Base-by-base conservation (phyloP, 2,797 vertebrate species). In the Alcedo quadribrachys region DNA sequence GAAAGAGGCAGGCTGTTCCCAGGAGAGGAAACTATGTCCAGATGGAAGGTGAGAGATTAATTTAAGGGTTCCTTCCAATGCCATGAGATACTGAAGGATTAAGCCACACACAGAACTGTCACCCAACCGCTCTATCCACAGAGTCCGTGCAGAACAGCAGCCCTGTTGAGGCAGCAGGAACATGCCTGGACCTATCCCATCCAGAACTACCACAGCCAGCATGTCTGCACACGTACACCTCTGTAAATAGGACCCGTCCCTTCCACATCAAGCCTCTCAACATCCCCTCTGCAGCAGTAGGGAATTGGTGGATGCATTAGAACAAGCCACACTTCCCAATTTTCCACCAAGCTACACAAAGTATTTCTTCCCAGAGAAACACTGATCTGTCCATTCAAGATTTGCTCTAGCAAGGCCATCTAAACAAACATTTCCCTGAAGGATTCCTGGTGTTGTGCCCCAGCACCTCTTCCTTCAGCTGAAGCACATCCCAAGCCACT, bases 361-460 rank as follows among this genome's bases (percentile, higher is more conserved):
- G 14, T 9, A 14, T 15, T 83, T 33, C 27, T 5, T 48, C 58
- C 9, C 30, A 27, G 71, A 71, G 21, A 51, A 65, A 75, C 21
- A 3, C 17, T 17, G 55, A 25, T 11, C 15, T 3, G 10, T 25
- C 37, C 37, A 40, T 3, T 33, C 22, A 22, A 8, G 21, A 17
- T 55, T 12, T 20, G 13, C 4, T 75, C 28, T 1, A 37, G 57
- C 24, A 58, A 69, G 17, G 14, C 6, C 8, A 18, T 2, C 32
- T 22, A 35, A 46, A 60, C 30, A 45, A 25, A 4, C 32, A 20
- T 1, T 0, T 11, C 75, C 45, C 30, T 25, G 5, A 33, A 67
- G 66, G 12, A 24, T 0, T 45, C 20, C 25, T 35, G 43, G 33
- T 2, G 50, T n/a, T 2, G 2, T 2, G 18, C 1, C 42, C 68